phyloP scores from a whole-genome alignment of 1,140 invertebrate genomes.

The Philopotamus ludificatus region DNA sequence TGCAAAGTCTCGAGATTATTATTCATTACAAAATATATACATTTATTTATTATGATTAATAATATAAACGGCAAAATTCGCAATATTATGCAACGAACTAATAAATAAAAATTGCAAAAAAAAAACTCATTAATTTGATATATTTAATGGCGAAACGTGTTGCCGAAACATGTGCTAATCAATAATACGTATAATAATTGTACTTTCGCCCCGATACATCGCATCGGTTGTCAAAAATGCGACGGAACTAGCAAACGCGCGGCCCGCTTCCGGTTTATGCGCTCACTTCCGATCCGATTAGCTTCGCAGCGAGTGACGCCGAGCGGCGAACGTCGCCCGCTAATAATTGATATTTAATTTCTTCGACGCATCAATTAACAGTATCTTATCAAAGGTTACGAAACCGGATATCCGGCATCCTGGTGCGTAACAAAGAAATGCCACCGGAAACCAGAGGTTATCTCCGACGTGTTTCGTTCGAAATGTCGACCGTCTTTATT shows the following conservation, averaged over 20 bases:
- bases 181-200: not conserved
- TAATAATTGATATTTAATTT: slow-evolving; percentile 19
- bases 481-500: slow-evolving; percentile 21
- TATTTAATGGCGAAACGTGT: too few relatives aligned
- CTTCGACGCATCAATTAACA: too few relatives aligned
- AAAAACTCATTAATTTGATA: too few relatives aligned
- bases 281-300: too few relatives aligned
- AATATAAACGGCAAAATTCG: too few relatives aligned
- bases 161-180: not conserved
- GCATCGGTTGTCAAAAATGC: too few relatives aligned
- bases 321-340: not conserved
- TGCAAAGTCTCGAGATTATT: too few relatives aligned
- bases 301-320: not conserved
- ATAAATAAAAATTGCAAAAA: too few relatives aligned
- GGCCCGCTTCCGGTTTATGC: not conserved
- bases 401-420: slow-evolving; percentile 19
- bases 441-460: slow-evolving; percentile 19
- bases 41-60: too few relatives aligned
- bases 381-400: slow-evolving; percentile 11
- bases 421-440: slow-evolving; percentile 14
- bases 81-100: too few relatives aligned
- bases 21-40: too few relatives aligned
- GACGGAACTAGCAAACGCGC: not conserved
- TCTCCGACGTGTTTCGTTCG: slow-evolving; percentile 15
- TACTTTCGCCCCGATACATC: too few relatives aligned